Evolutionary conservation across 2,888 invertebrate species (phyloP), one percentile per base, ranked within the genome.

Genomic region (Conus canariensis): DNA sequence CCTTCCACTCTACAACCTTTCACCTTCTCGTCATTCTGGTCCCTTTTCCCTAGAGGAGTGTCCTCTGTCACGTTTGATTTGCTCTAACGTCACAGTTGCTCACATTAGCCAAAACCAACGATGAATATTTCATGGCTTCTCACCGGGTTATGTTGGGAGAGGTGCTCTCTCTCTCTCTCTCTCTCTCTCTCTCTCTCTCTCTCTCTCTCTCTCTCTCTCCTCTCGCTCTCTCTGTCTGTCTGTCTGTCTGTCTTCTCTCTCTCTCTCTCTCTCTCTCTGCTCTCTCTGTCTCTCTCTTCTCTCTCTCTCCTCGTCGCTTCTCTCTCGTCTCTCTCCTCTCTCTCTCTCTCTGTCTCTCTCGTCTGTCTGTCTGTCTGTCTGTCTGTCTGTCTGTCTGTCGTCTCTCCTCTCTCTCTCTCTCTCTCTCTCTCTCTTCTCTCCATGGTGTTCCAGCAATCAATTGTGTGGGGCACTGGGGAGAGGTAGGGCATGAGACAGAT

Each of bases 91-190:
- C 22, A 56, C 70, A 90, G 96, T 95, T 97, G 98, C 98, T 96
- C 99, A 97, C 25, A 99, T 97, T 94, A 99, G 99, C 96, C 99
- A 97, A 98, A 99, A 98, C 97, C 99, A 99, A 14, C 98, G 97
- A 96, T 99, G 99, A 96, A 97, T 98, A 96, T 98, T 98, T 96
- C 97, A 95, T 82, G 99, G 96, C 95, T 98, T 98, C 95, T 99
- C 98, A 95, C 99, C 14, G 99, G 92, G 99, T 98, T 97, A 99
- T 99, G 82, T 98, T 98, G 0, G 98, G 97, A 0, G 99, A 64
- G 64, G 64, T 14, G 12, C 10, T 14, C 64, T 64, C 16, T 64
- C 6, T 16, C 64, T 16, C 64, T 16, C 6, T 16, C 64, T 16
- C 64, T 16, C 6, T 99, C 98, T 99, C 80, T 14, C 2, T 80